Evolutionary conservation across 2,797 vertebrate genomes (phyloP), one percentile per base, ranked within the genome.

Genomic region (Sardinella longiceps): DNA sequence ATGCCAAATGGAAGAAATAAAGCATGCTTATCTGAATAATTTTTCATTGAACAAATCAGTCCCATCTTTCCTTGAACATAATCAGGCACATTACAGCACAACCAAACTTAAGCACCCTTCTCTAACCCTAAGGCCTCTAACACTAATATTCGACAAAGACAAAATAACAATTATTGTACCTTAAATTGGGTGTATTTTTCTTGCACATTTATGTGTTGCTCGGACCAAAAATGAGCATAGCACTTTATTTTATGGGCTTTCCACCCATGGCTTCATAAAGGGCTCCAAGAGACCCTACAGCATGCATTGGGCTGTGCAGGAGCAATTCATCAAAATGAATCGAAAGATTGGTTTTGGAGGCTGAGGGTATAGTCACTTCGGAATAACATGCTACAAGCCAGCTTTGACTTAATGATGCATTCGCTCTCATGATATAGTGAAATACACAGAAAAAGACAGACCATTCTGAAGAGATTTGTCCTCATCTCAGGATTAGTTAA

Each of bases 391-490:
- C 30, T 18, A 39, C 37, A 77, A 23, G 37, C 0, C 70, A 43
- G 37, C 33, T 77, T 77, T 18, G 23, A 39, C 70, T 43, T 77
- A 77, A 77, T 77, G 70, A 77, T 39, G 70, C 70, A 10, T 77
- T 77, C 33, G 23, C 70, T 77, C 33, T 6, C 18, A 77, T 77
- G 5, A 77, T 43, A 43, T 20, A 43, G 37, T 39, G 70, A 77
- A 43, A 33, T 25, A 60, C 28, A 70, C 63, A 70, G 25, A 63
- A 37, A 74, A 37, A 77, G 37, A 23, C 18, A 39, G 5, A 6
- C 9, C 18, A 18, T 39, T 39, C 7, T 43, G 15, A 3, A 20
- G 2, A 39, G 33, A 39, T 39, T 39, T 20, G 2, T 33, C 20
- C 14, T 39, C 18, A 15, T 18, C 33, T 14, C 66, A 39, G 33